Conservation (phyloP, 2,113 vertebrate species). For the Spea bombifrons region DNA sequence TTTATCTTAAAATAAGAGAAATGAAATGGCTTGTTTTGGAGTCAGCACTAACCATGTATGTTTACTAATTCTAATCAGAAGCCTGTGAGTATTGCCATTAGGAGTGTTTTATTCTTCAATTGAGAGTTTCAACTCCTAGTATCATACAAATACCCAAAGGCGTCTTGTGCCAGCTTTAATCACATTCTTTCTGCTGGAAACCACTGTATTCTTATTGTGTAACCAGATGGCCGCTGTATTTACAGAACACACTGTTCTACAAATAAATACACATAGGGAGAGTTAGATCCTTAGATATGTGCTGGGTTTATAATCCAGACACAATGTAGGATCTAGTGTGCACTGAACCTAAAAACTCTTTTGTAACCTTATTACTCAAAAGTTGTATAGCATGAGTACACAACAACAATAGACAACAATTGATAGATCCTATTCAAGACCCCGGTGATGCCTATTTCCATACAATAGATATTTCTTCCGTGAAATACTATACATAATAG, state of each 20-base stretch:
- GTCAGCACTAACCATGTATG: no score
- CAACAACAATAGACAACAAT: not conserved
- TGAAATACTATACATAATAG: no score
- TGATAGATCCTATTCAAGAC: no score
- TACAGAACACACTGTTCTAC: not conserved
- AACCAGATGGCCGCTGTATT: not conserved
- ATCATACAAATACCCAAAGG: not conserved
- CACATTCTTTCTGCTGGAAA: not conserved
- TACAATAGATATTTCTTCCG: no score
- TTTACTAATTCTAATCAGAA: no score
- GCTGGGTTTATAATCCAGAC: not conserved
- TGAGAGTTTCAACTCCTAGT: no score
- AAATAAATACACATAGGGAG: not conserved
- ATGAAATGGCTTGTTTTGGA: no score
- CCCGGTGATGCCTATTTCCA: no score
- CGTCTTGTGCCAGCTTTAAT: not conserved
- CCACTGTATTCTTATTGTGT: not conserved
- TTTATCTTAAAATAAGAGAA: no score
- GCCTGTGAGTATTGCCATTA: no score
- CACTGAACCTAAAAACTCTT: not conserved
- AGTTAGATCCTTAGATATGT: not conserved
- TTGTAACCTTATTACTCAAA: not conserved
- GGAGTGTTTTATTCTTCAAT: no score
- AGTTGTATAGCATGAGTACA: not conserved
- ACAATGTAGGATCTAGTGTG: not conserved